Evolutionary conservation across 2,888 invertebrate species (phyloP).

Genomic region (Acanthococcus lagerstroemiae): DNA sequence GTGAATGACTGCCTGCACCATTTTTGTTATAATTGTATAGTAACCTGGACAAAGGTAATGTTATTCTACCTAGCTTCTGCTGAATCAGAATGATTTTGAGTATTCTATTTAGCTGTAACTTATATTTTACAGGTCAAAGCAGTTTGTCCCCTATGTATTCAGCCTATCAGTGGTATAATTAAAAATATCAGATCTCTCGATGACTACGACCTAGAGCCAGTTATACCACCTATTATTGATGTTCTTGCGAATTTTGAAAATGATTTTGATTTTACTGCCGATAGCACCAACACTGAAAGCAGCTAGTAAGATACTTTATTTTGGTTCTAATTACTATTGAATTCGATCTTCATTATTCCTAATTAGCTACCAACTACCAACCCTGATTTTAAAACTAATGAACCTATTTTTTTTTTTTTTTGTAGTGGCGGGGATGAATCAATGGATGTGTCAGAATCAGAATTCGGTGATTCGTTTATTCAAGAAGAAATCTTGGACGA

Average conservation of each 20-base stretch:
- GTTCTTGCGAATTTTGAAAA: neutral
- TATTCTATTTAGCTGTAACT: neutral
- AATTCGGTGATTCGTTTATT: no score
- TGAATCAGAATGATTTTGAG: neutral
- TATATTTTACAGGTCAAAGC: constrained; percentile 14
- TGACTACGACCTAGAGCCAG: constrained; percentile 16
- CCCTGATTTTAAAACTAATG: no score
- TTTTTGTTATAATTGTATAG: constrained; percentile 23
- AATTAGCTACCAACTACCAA: no score
- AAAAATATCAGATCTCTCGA: constrained; percentile 19
- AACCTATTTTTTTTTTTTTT: no score
- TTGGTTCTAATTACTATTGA: no score
- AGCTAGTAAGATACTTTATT: no score
- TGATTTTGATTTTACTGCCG: no score
- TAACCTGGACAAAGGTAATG: constrained; percentile 9
- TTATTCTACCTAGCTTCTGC: neutral
- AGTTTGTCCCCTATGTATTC: constrained; percentile 16
- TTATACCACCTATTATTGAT: constrained; percentile 7
- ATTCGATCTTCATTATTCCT: no score
- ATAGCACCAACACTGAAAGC: no score
- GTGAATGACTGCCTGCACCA: constrained; percentile 11
- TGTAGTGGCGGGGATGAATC: no score
- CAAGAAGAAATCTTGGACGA: no score
- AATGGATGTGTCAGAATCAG: no score
- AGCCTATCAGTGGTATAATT: constrained; percentile 4